Conservation (phyloP, 2,888 invertebrate species). For the Cheilosia urbana region DNA sequence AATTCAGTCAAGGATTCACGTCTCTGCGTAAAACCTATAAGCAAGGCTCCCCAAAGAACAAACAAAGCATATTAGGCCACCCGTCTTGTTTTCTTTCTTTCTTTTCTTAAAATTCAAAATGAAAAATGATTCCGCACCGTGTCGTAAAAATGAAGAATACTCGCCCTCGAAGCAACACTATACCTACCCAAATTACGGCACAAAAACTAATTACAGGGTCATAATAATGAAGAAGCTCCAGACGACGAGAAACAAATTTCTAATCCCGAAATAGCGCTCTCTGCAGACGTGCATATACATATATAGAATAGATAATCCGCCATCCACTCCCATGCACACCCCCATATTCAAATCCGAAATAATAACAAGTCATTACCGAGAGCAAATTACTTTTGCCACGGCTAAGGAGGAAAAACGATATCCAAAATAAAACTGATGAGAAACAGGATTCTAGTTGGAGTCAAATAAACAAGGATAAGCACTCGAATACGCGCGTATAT, state of each 20-base stretch:
- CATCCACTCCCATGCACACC: conserved; percentile 1
- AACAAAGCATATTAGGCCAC: conserved; percentile 12
- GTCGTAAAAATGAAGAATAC: background rate
- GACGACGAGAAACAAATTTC: conserved; percentile 35
- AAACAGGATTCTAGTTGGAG: conserved; percentile 34
- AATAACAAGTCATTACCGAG: conserved; percentile 71
- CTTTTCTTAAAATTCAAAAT: conserved; percentile 8
- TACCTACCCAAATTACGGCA: conserved; percentile 23
- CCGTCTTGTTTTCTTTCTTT: background rate
- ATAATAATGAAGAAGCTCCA: conserved; percentile 52
- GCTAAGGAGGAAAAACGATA: conserved; percentile 42
- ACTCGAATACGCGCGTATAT: conserved; percentile 31
- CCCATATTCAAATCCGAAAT: conserved; percentile 60
- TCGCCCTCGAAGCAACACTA: background rate
- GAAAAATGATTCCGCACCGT: conserved; percentile 32
- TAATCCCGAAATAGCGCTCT: conserved; percentile 56
- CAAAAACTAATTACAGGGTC: conserved; percentile 63
- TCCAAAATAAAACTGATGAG: conserved; percentile 45
- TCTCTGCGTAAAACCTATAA: conserved; percentile 22
- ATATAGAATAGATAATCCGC: background rate
- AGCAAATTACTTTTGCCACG: conserved; percentile 64
- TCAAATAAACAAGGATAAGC: conserved; percentile 55
- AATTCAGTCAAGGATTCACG: conserved; percentile 24
- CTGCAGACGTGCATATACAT: conserved; percentile 5
- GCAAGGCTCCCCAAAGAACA: conserved; percentile 27